These are phyloP conservation scores for Heloderma charlesbogerti DNA, from an alignment of 2,113 vertebrate species.

Conservation along the genomic window DNA sequence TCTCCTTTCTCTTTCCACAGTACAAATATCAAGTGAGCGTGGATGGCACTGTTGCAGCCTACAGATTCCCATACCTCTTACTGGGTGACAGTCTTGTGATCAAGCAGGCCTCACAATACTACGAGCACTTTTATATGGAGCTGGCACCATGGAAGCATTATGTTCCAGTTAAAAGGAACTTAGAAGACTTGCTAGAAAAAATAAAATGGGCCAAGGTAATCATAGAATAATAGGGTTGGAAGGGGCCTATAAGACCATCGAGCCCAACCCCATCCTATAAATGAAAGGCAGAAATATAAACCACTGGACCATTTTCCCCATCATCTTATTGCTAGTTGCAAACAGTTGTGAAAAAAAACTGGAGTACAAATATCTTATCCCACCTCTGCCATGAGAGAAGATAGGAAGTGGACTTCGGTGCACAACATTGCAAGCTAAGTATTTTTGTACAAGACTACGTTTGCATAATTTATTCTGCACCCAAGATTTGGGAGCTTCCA, in stretches of 20 bases:
- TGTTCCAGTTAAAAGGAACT: conserved; percentile 84
- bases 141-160: conserved; percentile 87
- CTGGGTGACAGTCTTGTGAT: conserved; percentile 91
- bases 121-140: conserved; percentile 89
- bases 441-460: neutral
- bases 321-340: neutral
- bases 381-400: neutral
- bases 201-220: conserved; percentile 90
- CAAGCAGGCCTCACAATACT: conserved; percentile 92
- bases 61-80: conserved; percentile 92
- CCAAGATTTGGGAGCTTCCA: neutral
- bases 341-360: neutral
- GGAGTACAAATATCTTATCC: neutral
- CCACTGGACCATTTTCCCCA: neutral
- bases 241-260: too few species aligned
- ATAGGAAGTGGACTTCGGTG: neutral
- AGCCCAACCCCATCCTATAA: neutral
- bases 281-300: neutral
- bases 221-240: too few species aligned
- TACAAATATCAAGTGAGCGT: conserved; percentile 95
- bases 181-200: conserved; percentile 89
- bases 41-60: conserved; percentile 93
- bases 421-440: too few species aligned
- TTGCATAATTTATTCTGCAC: neutral
- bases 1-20: conserved; percentile 64